Base-by-base conservation (phyloP, 2,797 vertebrate genomes). In the Clarias laeviceps region DNA sequence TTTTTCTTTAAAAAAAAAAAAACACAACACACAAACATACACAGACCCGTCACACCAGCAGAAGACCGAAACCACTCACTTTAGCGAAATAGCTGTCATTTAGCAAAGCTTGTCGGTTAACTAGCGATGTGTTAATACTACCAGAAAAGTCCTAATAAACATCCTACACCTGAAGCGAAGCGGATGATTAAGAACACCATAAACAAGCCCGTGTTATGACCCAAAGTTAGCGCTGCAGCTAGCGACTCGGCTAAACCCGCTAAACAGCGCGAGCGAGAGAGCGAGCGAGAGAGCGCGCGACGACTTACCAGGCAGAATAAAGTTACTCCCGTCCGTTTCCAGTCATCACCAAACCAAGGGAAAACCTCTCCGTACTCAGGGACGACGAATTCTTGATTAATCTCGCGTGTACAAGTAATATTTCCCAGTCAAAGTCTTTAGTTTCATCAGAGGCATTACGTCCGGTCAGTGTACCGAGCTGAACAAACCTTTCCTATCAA, bases 401-500 rank as follows among this genome's bases (percentile, higher is more conserved):
- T 83, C n/a, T 34, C 15, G 24, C 32, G 9, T 65, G 22, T 0
- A 40, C 4, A n/a, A 3, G 15, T 27, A 22, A 9, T 86, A 40
- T 62, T 64, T 83, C 70, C 24, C 40, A 14, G 22, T 34, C 15
- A 5, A 54, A 50, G 7, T 34, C 4, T 34, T 34, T 15, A 59
- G 24, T 68, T 64, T 69, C 66, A 8, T 65, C 54, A 61, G 32
- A 64, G 83, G 86, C 37, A 72, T 74, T 11, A 45, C 32, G 40
- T n/a, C 7, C 40, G 79, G 29, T 80, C 73, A 24, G 0, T 37
- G 62, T 62, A 85, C 18, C 40, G 32, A 34, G 74, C 6, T 8
- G 84, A 85, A 84, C 84, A 85, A 85, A 89, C 87, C 88, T 92
- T 96, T 95, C 94, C 95, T 93, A 94, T 93, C 90, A 96, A 94